These are phyloP conservation scores for Atlantisia rogersi DNA, from an alignment of 2,113 vertebrate species.

Conservation along the genomic window DNA sequence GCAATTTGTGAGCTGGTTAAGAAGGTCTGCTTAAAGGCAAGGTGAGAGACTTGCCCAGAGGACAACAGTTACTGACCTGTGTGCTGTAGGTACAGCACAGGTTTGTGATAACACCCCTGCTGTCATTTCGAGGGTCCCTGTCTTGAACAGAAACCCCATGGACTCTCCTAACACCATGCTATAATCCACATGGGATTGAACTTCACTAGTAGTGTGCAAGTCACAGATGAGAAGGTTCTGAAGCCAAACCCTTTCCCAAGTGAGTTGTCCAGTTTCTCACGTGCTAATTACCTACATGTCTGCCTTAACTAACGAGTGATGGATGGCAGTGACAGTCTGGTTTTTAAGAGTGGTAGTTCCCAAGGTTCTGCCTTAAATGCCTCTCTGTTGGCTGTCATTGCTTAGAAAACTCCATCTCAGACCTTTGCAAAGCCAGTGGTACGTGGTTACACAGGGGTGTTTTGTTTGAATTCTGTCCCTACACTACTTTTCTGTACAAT, in stretches of 20 bases:
- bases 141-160: not conserved
- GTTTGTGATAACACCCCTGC: not conserved
- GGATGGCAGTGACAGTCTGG: not conserved
- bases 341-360: not conserved
- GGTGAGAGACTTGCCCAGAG: not conserved
- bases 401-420: not conserved
- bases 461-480: not conserved
- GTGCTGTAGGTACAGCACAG: not conserved
- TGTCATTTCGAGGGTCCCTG: not conserved
- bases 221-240: not conserved
- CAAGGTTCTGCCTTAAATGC: accelerated
- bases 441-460: not conserved
- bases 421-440: not conserved
- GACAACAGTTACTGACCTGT: accelerated
- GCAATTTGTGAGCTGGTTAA: slow-evolving; percentile 71
- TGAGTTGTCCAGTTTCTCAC: not conserved
- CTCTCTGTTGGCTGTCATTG: not conserved
- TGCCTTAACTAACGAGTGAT: not conserved
- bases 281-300: accelerated
- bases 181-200: accelerated
- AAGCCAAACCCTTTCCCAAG: not conserved
- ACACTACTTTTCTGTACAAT: not conserved
- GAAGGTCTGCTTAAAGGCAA: not conserved
- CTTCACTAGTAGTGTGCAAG: not conserved
- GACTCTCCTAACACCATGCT: not conserved